phyloP scores from a whole-genome alignment of 2,113 vertebrate species.

The Notiomystis cincta region DNA sequence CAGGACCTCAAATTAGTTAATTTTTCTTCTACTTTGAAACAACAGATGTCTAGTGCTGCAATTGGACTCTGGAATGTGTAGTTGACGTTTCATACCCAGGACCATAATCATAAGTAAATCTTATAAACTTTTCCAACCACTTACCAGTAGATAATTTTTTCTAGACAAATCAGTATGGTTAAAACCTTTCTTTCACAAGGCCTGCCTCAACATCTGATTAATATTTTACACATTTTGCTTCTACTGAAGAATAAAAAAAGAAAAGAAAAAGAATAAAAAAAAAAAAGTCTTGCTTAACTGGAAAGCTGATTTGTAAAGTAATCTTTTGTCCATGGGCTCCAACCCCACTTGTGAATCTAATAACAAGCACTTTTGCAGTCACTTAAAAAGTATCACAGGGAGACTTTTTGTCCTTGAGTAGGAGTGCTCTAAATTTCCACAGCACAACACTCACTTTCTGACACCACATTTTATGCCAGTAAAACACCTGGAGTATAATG shows the following conservation, averaged over 20 bases:
- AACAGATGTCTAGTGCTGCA: neutral
- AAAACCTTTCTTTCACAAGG: neutral
- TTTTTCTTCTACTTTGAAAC: neutral
- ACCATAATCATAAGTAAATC: neutral
- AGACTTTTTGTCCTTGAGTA: neutral
- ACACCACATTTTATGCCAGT: neutral
- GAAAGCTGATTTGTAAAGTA: neutral
- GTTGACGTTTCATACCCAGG: neutral
- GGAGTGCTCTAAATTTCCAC: neutral
- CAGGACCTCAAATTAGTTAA: neutral
- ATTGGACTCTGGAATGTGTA: neutral
- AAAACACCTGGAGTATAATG: neutral
- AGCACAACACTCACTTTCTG: neutral
- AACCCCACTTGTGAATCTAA: neutral
- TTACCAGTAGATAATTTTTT: neutral
- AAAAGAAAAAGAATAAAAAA: neutral
- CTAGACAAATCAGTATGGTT: neutral
- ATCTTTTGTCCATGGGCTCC: neutral
- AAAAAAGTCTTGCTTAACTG: neutral
- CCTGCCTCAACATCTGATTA: neutral
- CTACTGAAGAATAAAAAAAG: neutral
- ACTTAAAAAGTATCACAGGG: neutral
- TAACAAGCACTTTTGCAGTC: neutral
- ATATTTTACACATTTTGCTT: neutral
- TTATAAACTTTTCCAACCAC: neutral